Base-by-base conservation (phyloP, 2,797 vertebrate genomes). In the Diplodus puntazzo region DNA sequence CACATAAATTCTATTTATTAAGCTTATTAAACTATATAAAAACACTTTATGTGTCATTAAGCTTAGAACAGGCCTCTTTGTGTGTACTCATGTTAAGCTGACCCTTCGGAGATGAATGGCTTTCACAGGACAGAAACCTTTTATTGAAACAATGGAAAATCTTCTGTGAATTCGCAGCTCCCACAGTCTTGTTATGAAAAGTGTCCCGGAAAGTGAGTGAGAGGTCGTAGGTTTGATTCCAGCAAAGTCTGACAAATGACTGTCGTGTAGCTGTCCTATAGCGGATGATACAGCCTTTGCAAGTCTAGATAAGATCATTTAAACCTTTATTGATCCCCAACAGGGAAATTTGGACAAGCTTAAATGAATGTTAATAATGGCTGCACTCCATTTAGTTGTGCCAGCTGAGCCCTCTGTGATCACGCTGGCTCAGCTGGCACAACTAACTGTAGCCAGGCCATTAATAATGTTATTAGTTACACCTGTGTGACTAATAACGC, bases 351-450 rank as follows among this genome's bases (percentile, higher is more conserved):
- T 34, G 34, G 34, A 34, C 34, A 34, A 34, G 34, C 46, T 75
- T 53, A 46, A 59, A 49, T 39, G 25, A 17, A 17, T 30, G 42
- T 68, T 46, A 43, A 45, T 46, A 43, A 49, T 3, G 75, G 58
- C 42, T 30, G 18, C 54, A 16, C 39, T 17, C 7, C 46, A 68
- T 61, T 83, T 25, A 43, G n/a, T 6, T 60, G 9, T 43, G 30
- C 27, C 82, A 81, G 74, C 69, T 84, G 82, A 77, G 74, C 18
- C 50, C 23, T 25, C 16, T 27, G 54, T 45, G 45, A 45, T 9
- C 50, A 49, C 20, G 23, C 30, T 2, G 52, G 43, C 79, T 70
- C 75, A 75, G 69, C 45, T 83, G 76, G 62, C 20, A 13, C 23
- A 34, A 48, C 13, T 39, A 5, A 66, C 61, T 43, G 53, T 52